These are phyloP conservation scores for Caenorhabditis becei DNA, from an alignment of 2,888 invertebrate species.

Conservation along the genomic window DNA sequence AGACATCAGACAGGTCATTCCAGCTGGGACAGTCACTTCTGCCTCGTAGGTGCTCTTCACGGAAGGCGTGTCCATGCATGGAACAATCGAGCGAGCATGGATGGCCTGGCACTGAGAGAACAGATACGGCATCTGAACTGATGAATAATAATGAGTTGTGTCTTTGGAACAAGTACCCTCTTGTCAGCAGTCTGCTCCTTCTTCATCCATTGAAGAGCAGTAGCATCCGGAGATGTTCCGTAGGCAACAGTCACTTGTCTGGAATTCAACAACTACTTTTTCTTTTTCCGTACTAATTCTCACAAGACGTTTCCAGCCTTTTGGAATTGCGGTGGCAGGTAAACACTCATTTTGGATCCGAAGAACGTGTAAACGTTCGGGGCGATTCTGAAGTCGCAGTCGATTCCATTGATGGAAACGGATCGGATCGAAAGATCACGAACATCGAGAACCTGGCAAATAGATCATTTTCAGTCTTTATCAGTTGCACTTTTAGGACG, in stretches of 20 bases:
- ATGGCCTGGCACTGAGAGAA: slow-evolving; percentile 79
- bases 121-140: slow-evolving; percentile 66
- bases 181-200: slow-evolving; percentile 92
- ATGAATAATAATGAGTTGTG: background rate
- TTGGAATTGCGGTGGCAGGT: slow-evolving; percentile 65
- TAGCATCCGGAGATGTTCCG: slow-evolving; percentile 74
- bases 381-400: slow-evolving; percentile 71
- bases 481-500: slow-evolving; percentile 22
- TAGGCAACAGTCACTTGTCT: slow-evolving; percentile 73
- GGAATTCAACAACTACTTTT: background rate
- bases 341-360: slow-evolving; percentile 71
- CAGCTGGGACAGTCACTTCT: slow-evolving; percentile 86
- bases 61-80: slow-evolving; percentile 95
- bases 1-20: slow-evolving; percentile 92
- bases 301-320: slow-evolving; percentile 64
- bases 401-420: slow-evolving; percentile 69
- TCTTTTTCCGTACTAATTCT: background rate
- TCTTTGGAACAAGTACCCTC: too few relatives aligned
- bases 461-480: background rate
- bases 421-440: slow-evolving; percentile 75
- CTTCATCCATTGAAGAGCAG: slow-evolving; percentile 92
- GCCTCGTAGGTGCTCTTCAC: slow-evolving; percentile 92
- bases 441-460: slow-evolving; percentile 75
- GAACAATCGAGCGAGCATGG: slow-evolving; percentile 86
- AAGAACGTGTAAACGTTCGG: slow-evolving; percentile 74